Evolutionary conservation across 2,113 vertebrate species (phyloP).

Genomic region (Fulmarus glacialis): DNA sequence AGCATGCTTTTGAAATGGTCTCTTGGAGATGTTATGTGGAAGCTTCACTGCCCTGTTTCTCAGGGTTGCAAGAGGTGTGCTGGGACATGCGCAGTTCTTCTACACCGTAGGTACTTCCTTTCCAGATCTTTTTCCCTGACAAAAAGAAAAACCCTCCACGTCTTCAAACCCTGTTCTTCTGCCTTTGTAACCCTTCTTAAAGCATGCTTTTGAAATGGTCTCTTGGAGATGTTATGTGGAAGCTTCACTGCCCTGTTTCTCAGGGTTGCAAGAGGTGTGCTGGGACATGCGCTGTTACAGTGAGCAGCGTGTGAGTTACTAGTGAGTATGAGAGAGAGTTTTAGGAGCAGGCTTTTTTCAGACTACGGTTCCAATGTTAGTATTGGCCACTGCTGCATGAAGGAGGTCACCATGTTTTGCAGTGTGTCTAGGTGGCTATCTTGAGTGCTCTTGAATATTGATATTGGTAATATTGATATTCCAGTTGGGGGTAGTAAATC

Average conservation of each 20-base stretch:
- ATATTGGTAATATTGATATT: background rate
- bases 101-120: background rate
- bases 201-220: background rate
- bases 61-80: background rate
- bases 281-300: fast-evolving
- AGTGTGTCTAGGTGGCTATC: background rate
- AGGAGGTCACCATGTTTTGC: background rate
- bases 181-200: background rate
- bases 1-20: background rate
- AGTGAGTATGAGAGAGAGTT: background rate
- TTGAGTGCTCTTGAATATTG: background rate
- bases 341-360: background rate
- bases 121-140: background rate
- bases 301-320: background rate
- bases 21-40: background rate
- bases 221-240: background rate
- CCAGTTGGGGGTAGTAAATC: background rate
- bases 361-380: background rate
- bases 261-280: background rate
- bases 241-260: background rate
- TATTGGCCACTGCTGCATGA: background rate
- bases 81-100: fast-evolving
- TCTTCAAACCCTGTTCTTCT: background rate
- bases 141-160: background rate
- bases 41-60: background rate